Evolutionary conservation across 2,888 invertebrate species (phyloP).

Genomic region (Sarcophaga subvicina): DNA sequence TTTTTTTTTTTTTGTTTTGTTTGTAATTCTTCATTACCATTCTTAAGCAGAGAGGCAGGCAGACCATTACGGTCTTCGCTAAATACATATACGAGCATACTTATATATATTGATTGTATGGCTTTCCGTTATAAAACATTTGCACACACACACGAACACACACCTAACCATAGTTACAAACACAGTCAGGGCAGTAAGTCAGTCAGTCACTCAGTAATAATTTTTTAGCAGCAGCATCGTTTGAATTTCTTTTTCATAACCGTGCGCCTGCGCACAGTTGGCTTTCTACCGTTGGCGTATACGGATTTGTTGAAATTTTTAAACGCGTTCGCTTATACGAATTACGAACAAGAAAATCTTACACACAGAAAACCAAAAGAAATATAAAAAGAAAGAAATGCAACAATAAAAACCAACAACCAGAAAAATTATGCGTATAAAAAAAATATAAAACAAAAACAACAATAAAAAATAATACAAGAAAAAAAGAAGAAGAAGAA

Average conservation of each 20-base stretch:
- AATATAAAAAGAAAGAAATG: constrained; percentile 64
- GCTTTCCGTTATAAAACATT: constrained; percentile 64
- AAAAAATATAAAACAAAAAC: constrained; percentile 21
- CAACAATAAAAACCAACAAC: constrained; percentile 52
- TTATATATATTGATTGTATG: constrained; percentile 48
- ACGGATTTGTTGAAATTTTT: constrained; percentile 80
- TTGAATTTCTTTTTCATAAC: constrained; percentile 81
- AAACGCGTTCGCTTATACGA: constrained; percentile 61
- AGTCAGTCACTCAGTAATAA: constrained; percentile 16
- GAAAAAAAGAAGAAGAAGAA: constrained; percentile 51
- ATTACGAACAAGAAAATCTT: neutral
- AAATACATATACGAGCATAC: constrained; percentile 21
- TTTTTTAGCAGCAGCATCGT: constrained; percentile 64
- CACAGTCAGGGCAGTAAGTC: constrained; percentile 38
- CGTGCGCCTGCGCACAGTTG: constrained; percentile 82
- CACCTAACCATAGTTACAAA: constrained; percentile 12
- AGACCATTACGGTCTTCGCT: constrained; percentile 60
- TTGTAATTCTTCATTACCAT: constrained; percentile 57
- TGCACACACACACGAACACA: neutral
- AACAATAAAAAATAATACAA: constrained; percentile 29
- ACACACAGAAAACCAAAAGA: constrained; percentile 46
- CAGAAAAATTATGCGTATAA: constrained; percentile 55
- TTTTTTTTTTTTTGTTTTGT: neutral
- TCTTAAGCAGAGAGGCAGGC: constrained; percentile 61
- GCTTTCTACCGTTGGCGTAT: constrained; percentile 82